Evolutionary conservation across 1,140 invertebrate species (phyloP).

Genomic region (Lethrus apterus): DNA sequence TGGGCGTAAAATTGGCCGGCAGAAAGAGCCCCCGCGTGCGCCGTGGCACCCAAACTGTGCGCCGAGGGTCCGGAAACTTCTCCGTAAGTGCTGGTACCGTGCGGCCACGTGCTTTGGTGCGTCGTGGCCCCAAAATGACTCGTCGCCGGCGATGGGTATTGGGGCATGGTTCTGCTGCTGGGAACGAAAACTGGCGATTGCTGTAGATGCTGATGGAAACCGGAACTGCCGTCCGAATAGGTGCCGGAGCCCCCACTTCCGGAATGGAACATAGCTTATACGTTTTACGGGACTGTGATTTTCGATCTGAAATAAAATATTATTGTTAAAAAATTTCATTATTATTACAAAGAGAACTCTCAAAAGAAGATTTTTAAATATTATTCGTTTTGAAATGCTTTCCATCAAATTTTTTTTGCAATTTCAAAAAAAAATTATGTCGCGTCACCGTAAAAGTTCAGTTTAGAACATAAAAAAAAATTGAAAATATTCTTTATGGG

Average conservation of each 20-base stretch:
- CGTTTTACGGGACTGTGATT: too few relatives aligned
- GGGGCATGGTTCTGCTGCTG: constrained; percentile 42
- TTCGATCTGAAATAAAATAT: too few relatives aligned
- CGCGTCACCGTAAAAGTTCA: too few relatives aligned
- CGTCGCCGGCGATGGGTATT: constrained; percentile 39
- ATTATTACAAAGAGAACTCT: too few relatives aligned
- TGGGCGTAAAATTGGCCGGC: constrained; percentile 60
- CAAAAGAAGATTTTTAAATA: not conserved
- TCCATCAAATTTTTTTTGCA: too few relatives aligned
- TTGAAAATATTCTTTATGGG: too few relatives aligned
- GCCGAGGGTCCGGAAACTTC: constrained; percentile 34
- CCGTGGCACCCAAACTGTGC: constrained; percentile 28
- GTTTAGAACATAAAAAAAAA: too few relatives aligned
- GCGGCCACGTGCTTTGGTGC: constrained; percentile 35
- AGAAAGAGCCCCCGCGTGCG: constrained; percentile 30
- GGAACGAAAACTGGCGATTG: constrained; percentile 48
- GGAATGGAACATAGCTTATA: constrained; percentile 38
- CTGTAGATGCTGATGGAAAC: constrained; percentile 38
- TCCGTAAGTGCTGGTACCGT: constrained; percentile 36
- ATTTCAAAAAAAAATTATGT: too few relatives aligned
- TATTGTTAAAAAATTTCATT: too few relatives aligned
- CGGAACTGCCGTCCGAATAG: constrained; percentile 39
- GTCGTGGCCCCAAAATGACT: constrained; percentile 31
- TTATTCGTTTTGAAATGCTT: too few relatives aligned
- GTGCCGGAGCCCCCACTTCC: constrained; percentile 32